A percentile compares a stretch with the other conserved stretches of the same genome.
Conservation (phyloP, 2,797 vertebrate genomes). For the Melanotaenia maccullochi region DNA sequence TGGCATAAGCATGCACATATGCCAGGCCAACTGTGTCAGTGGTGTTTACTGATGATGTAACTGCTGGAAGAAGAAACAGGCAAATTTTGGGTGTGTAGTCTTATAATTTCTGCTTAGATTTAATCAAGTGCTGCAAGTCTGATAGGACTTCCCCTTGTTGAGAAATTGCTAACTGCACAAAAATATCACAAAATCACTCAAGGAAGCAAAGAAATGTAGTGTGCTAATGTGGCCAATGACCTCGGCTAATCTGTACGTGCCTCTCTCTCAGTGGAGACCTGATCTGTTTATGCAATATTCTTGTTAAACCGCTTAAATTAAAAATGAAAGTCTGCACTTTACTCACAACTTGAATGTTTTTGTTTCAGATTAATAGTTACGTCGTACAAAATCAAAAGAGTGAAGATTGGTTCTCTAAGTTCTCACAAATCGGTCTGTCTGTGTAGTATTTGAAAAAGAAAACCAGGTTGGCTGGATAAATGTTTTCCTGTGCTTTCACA, state of each 20-base stretch:
- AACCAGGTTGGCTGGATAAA: not conserved
- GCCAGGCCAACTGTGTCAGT: not conserved
- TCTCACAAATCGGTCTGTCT: not conserved
- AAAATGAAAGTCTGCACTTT: no score
- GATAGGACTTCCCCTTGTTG: not conserved
- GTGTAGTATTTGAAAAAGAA: not conserved
- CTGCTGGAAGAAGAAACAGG: not conserved
- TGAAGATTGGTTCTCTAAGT: not conserved
- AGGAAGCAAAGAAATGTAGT: not conserved
- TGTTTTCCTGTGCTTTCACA: not conserved
- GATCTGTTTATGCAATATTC: not conserved
- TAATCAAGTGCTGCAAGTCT: not conserved
- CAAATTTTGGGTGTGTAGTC: not conserved
- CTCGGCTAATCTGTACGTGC: not conserved
- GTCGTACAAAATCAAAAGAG: not conserved
- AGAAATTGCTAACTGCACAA: not conserved
- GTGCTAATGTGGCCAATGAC: not conserved
- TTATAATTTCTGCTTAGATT: not conserved
- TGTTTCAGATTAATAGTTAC: not conserved
- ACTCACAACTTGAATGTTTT: not conserved
- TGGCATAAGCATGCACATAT: not conserved
- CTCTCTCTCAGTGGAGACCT: not conserved
- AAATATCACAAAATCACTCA: not conserved
- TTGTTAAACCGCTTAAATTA: not conserved
- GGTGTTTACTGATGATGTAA: conserved; percentile 9